Conservation (phyloP, 1,140 invertebrate species). For the Patella vulgata region DNA sequence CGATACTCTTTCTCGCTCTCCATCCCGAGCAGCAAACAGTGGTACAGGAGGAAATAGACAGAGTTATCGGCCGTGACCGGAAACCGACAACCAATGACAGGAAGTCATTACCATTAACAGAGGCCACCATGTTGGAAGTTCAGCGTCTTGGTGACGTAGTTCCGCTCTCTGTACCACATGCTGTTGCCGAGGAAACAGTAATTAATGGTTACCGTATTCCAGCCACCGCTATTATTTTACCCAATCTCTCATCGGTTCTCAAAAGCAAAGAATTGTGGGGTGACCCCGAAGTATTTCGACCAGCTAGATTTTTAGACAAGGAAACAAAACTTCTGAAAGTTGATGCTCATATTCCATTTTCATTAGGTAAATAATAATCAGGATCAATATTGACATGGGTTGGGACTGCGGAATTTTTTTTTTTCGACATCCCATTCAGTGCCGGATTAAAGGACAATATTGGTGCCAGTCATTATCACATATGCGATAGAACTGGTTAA, state of each 20-base stretch:
- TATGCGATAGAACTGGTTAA: no score
- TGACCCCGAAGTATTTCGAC: slow-evolving; percentile 76
- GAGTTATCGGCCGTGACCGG: slow-evolving; percentile 23
- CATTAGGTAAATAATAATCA: no score
- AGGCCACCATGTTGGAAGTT: slow-evolving; percentile 39
- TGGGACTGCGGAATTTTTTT: no score
- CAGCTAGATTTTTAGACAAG: slow-evolving; percentile 70
- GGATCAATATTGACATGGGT: no score
- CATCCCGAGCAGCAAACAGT: slow-evolving; percentile 77
- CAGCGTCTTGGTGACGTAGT: slow-evolving; percentile 36
- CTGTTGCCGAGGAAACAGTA: slow-evolving; percentile 43
- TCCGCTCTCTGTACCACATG: slow-evolving; percentile 62
- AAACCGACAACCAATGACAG: slow-evolving; percentile 22
- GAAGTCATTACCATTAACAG: slow-evolving; percentile 20
- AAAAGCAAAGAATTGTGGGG: slow-evolving; percentile 69
- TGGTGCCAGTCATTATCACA: no score
- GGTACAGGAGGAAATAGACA: slow-evolving; percentile 87
- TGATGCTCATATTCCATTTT: slow-evolving; percentile 23
- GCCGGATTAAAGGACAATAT: no score
- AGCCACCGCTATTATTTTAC: slow-evolving; percentile 45
- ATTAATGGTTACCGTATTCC: slow-evolving; percentile 57
- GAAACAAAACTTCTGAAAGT: slow-evolving; percentile 3
- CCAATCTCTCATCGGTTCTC: slow-evolving; percentile 49
- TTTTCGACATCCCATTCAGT: no score
- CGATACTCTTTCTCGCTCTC: no score